Percentiles rank a stretch among this genome's conserved stretches.
These are phyloP conservation scores for Chlamydotis undulata DNA, from an alignment of 2,113 vertebrate species.

Conservation along the genomic window DNA sequence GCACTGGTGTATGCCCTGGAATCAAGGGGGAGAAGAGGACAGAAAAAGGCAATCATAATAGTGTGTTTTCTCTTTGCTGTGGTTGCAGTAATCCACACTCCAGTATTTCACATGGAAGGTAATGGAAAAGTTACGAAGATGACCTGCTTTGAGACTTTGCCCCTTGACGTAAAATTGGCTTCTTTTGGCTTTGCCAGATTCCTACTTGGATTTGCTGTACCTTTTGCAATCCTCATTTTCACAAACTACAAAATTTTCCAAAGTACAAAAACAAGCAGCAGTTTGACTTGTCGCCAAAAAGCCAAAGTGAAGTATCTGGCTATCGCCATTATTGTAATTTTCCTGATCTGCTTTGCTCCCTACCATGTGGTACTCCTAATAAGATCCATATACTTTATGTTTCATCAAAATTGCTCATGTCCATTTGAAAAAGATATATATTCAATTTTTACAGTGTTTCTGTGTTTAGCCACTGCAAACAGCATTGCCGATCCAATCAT, in stretches of 20 bases:
- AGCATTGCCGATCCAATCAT: slow-evolving; percentile 85
- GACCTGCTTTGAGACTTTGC: slow-evolving; percentile 83
- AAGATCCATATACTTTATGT: slow-evolving; percentile 70
- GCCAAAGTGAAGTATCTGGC: slow-evolving; percentile 74
- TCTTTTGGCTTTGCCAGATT: slow-evolving; percentile 77
- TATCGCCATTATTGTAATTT: slow-evolving; percentile 78
- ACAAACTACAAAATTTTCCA: slow-evolving; percentile 80
- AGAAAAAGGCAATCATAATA: slow-evolving; percentile 39
- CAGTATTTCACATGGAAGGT: slow-evolving; percentile 69
- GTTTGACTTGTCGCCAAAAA: slow-evolving; percentile 71
- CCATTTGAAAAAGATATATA: slow-evolving; percentile 73
- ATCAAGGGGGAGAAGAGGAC: slow-evolving; percentile 70
- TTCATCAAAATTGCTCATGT: slow-evolving; percentile 41
- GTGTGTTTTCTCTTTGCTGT: slow-evolving; percentile 15
- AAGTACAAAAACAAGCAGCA: slow-evolving; percentile 46
- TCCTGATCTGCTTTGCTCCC: slow-evolving; percentile 87
- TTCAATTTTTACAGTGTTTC: slow-evolving; percentile 67
- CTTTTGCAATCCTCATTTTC: slow-evolving; percentile 74
- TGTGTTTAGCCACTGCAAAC: slow-evolving; percentile 85
- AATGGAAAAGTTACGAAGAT: too few relatives aligned
- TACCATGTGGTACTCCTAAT: slow-evolving; percentile 84
- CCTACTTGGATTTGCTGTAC: slow-evolving; percentile 77
- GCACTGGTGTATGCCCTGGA: slow-evolving; percentile 81
- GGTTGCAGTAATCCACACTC: slow-evolving; percentile 68
- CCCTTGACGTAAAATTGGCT: slow-evolving; percentile 19